Evolutionary conservation across 2,797 vertebrate species (phyloP).

Genomic region (Leptodactylus fallax): DNA sequence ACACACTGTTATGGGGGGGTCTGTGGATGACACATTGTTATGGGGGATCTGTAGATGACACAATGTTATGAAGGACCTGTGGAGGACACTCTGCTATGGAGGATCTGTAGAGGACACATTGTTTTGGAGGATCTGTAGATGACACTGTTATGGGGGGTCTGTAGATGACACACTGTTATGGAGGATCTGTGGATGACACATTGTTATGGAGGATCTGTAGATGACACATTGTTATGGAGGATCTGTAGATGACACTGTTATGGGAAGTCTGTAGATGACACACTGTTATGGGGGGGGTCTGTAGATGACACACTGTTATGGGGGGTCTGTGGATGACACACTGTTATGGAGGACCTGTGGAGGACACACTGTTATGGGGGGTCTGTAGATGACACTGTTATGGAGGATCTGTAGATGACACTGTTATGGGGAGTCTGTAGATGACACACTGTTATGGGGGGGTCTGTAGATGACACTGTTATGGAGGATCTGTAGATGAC

Average conservation of each 20-base stretch:
- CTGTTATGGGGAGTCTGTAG: too few relatives aligned
- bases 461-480: too few relatives aligned
- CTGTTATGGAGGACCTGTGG: neutral
- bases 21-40: neutral
- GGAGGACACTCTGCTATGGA: neutral
- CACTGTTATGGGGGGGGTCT: neutral
- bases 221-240: neutral
- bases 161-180: neutral
- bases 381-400: neutral
- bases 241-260: neutral
- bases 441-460: too few relatives aligned
- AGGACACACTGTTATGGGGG: too few relatives aligned
- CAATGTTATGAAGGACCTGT: neutral
- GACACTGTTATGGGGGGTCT: neutral
- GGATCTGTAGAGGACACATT: neutral
- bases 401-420: neutral
- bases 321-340: neutral
- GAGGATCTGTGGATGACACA: too few relatives aligned
- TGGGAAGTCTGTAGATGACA: neutral
- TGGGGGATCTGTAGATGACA: too few relatives aligned
- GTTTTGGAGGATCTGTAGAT: neutral
- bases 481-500: too few relatives aligned
- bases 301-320: neutral
- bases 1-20: too few relatives aligned
- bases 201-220: too few relatives aligned